These are phyloP conservation scores for Ditula angustiorana DNA, from an alignment of 2,888 invertebrate genomes.

Conservation along the genomic window DNA sequence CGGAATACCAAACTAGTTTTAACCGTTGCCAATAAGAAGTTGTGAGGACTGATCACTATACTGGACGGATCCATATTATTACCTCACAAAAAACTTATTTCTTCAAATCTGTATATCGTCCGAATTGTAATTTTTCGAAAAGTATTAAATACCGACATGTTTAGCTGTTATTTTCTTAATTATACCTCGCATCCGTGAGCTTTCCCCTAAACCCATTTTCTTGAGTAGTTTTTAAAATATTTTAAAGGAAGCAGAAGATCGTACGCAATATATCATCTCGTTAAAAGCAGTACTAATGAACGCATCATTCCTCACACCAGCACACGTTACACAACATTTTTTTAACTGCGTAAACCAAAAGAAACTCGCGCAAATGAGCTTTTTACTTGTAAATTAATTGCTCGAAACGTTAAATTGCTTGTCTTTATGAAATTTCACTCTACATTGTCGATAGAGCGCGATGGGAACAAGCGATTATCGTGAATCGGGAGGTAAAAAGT, in stretches of 20 bases:
- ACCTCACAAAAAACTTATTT: too few species aligned
- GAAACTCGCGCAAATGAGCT: constrained; percentile 16
- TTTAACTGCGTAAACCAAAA: constrained; percentile 15
- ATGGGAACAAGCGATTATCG: constrained; percentile 25
- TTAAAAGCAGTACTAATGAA: constrained; percentile 12
- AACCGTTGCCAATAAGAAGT: too few species aligned
- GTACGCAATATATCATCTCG: not conserved
- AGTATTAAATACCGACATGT: too few species aligned
- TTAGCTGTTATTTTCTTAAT: too few species aligned
- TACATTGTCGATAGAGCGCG: constrained; percentile 24
- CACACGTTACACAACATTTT: constrained; percentile 25
- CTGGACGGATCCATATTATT: too few species aligned
- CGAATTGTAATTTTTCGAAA: too few species aligned
- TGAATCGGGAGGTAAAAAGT: constrained; percentile 18
- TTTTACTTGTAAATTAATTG: constrained; percentile 32
- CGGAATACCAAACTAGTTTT: too few species aligned
- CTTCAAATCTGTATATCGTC: too few species aligned
- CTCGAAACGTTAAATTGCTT: constrained; percentile 16
- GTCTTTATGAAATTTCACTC: constrained; percentile 23
- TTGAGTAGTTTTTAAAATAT: not conserved
- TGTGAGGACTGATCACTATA: too few species aligned
- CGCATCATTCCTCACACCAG: not conserved
- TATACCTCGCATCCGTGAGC: not conserved
- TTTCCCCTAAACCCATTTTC: not conserved
- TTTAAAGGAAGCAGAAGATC: not conserved